These are phyloP conservation scores for Agelastica alni DNA, from an alignment of 2,888 invertebrate species.

Conservation along the genomic window DNA sequence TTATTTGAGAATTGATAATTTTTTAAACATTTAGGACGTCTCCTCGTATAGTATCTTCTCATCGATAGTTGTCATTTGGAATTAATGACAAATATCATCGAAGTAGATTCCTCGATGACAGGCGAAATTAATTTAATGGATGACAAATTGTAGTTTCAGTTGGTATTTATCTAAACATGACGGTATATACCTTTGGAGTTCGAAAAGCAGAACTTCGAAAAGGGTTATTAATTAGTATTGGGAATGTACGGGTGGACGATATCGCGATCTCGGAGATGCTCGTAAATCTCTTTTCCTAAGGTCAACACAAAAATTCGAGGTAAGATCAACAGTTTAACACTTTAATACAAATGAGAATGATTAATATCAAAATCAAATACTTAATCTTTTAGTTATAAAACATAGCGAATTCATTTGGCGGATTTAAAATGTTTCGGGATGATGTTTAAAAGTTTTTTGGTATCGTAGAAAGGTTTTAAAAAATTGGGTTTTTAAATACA, in stretches of 20 bases:
- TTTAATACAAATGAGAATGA: background rate
- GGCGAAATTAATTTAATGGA: conserved; percentile 38
- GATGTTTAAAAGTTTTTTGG: too few species aligned
- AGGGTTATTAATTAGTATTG: conserved; percentile 30
- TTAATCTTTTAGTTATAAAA: too few species aligned
- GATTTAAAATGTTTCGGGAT: too few species aligned
- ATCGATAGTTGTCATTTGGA: conserved; percentile 29
- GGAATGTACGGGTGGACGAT: background rate
- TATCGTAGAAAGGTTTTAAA: too few species aligned
- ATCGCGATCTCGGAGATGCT: background rate
- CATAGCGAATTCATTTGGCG: too few species aligned
- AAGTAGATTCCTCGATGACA: conserved; percentile 35
- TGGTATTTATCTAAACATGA: conserved; percentile 33
- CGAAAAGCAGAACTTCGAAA: conserved; percentile 19
- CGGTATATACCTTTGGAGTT: conserved; percentile 1
- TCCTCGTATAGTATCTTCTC: background rate
- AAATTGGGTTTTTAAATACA: too few species aligned
- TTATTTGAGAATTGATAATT: too few species aligned
- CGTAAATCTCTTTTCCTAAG: background rate
- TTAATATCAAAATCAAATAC: background rate
- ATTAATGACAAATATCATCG: conserved; percentile 34
- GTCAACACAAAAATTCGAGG: background rate
- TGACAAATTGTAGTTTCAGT: conserved; percentile 34
- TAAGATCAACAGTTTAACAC: background rate
- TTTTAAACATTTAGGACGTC: too few species aligned